Conservation (phyloP, 2,113 vertebrate species). For the Spea multiplicata region DNA sequence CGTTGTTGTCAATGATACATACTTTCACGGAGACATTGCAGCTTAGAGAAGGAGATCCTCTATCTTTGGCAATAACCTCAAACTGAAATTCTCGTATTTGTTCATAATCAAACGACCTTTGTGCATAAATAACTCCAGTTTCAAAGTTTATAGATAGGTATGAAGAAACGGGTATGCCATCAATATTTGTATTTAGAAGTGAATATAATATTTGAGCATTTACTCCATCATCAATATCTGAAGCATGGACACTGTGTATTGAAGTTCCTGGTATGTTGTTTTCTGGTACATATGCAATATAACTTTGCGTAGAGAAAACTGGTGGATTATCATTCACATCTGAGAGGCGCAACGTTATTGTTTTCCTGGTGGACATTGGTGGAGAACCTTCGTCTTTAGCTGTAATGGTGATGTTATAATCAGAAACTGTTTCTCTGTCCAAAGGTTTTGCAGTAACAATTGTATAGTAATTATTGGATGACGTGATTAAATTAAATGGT, state of each 20-base stretch:
- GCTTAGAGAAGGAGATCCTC: no score
- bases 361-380: constrained; percentile 43
- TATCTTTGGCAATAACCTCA: no score
- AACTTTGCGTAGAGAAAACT: constrained; percentile 27
- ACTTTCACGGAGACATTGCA: no score
- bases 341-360: constrained; percentile 34
- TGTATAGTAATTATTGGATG: constrained; percentile 51
- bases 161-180: no score
- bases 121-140: no score
- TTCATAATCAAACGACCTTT: no score
- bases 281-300: constrained; percentile 41
- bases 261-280: constrained; percentile 50
- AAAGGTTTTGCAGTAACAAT: constrained; percentile 27
- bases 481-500: constrained; percentile 52
- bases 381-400: constrained; percentile 54
- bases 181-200: background rate
- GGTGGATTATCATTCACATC: constrained; percentile 53
- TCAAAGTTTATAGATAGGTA: no score
- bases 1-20: no score
- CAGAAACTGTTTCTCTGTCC: constrained; percentile 51
- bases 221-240: constrained; percentile 48
- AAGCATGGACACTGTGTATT: constrained; percentile 47
- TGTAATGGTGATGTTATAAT: constrained; percentile 52
- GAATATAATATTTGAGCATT: constrained; percentile 37
- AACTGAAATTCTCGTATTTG: no score